Base-by-base conservation (phyloP, 2,797 vertebrate species). In the Loris lydekkerianus region DNA sequence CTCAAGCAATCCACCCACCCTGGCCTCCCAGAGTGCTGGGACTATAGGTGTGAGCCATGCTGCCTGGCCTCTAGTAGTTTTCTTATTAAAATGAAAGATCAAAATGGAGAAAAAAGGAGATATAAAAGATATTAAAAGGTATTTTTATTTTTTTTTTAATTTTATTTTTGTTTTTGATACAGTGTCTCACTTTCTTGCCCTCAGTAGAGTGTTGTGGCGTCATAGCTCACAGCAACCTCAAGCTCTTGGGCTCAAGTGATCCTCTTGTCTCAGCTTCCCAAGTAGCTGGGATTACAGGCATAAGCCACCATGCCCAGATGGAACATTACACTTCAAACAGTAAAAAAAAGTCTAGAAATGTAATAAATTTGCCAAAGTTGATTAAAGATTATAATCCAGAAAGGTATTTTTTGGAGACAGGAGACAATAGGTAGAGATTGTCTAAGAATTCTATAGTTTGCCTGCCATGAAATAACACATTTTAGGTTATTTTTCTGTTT, bases 21-120 rank as follows among this genome's bases (percentile, higher is more conserved):
- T 46, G 43, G 43, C 43, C 10, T 46, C 43, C 43, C 43, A 46
- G 43, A 8, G 43, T 46, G 43, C 43, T 46, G 43, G 43, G 43
- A 46, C 43, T 46, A 46, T 46, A 46, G 43, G 43, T 46, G 43
- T 46, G 43, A 46, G 43, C 43, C 43, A 46, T 46, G 43, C 43
- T 46, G 10, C 7, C 43, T 46, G 1, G 43, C 43, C 43, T 46
- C 43, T 46, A 46, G 43, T 9, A 25, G 15, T 85, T 75, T 89
- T 89, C 56, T 73, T 49, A 61, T 67, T 63, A 72, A 93, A 81
- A 92, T 87, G 31, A 67, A 95, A 92, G 29, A 78, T 49, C 8
- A n/a, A 58, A 85, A 88, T 46, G 25, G 23, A 18, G 17, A 9
- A 20, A 27, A 43, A 18, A 61, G 3, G 9, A 85, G 5, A 61